Base-by-base conservation (phyloP, 2,888 invertebrate genomes). In the Eupeodes latifasciatus region DNA sequence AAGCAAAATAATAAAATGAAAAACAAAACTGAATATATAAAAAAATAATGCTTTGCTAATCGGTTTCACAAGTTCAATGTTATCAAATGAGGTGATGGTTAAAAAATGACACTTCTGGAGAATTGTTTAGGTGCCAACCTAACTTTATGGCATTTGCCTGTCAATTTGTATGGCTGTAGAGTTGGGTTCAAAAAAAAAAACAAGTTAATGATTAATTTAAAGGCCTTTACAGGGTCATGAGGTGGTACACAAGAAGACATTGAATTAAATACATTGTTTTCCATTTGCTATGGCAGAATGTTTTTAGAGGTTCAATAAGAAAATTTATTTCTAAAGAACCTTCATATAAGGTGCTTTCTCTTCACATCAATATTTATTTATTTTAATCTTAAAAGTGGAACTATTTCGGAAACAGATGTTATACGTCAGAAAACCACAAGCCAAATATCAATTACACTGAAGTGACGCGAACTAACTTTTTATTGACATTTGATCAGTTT, bases 61-160 rank as follows among this genome's bases (percentile, higher is more conserved):
- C 62, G 75, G 51, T 61, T 81, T 66, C 72, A 59, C 81, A 83
- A 77, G 83, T 78, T 83, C 77, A 82, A 82, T 66, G 71, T 66
- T 72, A 66, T 76, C 34, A 40, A 75, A 77, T 44, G 72, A 44
- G 72, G 59, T 72, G 72, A 72, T 59, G 72, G 72, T 34, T 59
- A 47, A 57, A 59, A 57, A 57, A 57, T 72, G 44, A 57, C 71
- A 72, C 72, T 59, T 59, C 27, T 34, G 40, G n/a, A 57, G 36
- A 72, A 44, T 19, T 71, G 57, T 57, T n/a, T 3, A 53, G 27
- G 27, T 27, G 27, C 16, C 12, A 69, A 40, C 40, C 40, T 27
- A 27, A 27, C 27, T 40, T 40, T 55, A 16, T 55, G 40, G 40
- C 16, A 10, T 19, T 55, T 9, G 19, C 10, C 27, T 47, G 27